Percentiles rank a stretch among this genome's conserved stretches.
Conservation (phyloP, 2,797 vertebrate genomes). For the Podargus strigoides region DNA sequence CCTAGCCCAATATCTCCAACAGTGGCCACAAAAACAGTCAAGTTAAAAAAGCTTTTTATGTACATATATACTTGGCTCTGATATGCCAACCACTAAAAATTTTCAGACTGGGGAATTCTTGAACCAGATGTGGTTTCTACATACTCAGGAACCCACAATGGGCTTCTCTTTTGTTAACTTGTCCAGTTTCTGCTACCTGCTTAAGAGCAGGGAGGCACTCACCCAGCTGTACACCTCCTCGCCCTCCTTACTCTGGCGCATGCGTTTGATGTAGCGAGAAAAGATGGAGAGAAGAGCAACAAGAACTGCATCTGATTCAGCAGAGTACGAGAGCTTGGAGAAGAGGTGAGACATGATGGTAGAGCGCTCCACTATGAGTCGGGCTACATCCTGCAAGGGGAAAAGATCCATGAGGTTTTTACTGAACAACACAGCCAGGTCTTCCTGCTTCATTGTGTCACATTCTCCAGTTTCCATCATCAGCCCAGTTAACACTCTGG, state of each 20-base stretch:
- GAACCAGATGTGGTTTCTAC: not conserved
- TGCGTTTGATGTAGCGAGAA: conserved; percentile 87
- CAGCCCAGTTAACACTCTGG: not conserved
- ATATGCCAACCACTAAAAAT: not conserved
- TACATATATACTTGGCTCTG: not conserved
- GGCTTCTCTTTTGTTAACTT: not conserved
- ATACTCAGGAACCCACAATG: not conserved
- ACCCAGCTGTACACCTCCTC: conserved; percentile 99
- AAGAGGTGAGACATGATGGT: conserved; percentile 98
- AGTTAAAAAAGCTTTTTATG: not conserved
- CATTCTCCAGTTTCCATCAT: not conserved
- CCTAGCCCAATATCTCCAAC: not conserved
- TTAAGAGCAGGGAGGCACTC: conserved; percentile 5
- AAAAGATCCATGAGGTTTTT: not conserved
- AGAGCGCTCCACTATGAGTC: conserved; percentile 94
- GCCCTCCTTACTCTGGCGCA: conserved; percentile 97
- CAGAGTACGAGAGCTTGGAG: conserved; percentile 85
- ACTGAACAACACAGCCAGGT: not conserved
- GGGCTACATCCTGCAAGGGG: conserved; percentile 85
- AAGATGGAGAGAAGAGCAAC: conserved; percentile 90
- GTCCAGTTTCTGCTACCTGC: not conserved
- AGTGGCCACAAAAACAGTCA: not conserved
- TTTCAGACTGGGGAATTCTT: not conserved
- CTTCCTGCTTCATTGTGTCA: too few relatives aligned
- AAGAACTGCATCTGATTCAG: conserved; percentile 87